Evolutionary conservation across 1,140 invertebrate species (phyloP).

Genomic region (Danaus melanippus): DNA sequence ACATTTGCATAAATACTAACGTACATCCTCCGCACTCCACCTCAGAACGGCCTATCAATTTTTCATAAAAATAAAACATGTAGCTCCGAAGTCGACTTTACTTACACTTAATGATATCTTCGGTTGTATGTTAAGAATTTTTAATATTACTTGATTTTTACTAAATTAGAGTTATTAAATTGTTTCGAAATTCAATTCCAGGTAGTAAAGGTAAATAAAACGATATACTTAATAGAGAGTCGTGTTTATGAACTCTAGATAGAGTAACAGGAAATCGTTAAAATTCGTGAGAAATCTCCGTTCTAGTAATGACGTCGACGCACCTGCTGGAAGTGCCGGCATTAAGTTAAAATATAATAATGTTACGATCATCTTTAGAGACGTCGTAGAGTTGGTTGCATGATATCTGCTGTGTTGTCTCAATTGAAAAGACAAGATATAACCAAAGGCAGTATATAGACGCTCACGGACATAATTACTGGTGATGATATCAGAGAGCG

Average conservation of each 20-base stretch:
- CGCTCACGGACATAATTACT: slow-evolving; percentile 61
- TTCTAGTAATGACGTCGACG: slow-evolving; percentile 29
- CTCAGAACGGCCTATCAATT: slow-evolving; percentile 55
- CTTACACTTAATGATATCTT: no score
- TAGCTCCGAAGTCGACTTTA: slow-evolving; percentile 33
- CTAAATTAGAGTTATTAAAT: slow-evolving; percentile 40
- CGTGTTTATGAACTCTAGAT: slow-evolving; percentile 38
- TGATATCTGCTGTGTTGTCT: slow-evolving; percentile 40
- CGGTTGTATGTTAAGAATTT: no score
- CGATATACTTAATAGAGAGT: slow-evolving; percentile 56
- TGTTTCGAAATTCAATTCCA: slow-evolving; percentile 18
- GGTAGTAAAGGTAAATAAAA: slow-evolving; percentile 45
- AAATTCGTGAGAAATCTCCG: slow-evolving; percentile 61
- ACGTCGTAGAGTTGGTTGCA: slow-evolving; percentile 26
- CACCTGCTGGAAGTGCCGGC: slow-evolving; percentile 34
- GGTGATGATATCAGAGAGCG: slow-evolving; percentile 60
- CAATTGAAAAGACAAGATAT: slow-evolving; percentile 39
- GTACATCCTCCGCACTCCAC: slow-evolving; percentile 45
- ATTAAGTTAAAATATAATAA: slow-evolving; percentile 23
- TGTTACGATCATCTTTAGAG: slow-evolving; percentile 13
- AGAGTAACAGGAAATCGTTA: slow-evolving; percentile 66
- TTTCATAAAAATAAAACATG: slow-evolving; percentile 55
- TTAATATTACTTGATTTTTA: slow-evolving; percentile 23
- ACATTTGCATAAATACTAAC: slow-evolving; percentile 66
- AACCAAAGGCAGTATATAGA: slow-evolving; percentile 59